phyloP scores from a whole-genome alignment of 1,140 invertebrate species.

The Harpegnathos saltator region DNA sequence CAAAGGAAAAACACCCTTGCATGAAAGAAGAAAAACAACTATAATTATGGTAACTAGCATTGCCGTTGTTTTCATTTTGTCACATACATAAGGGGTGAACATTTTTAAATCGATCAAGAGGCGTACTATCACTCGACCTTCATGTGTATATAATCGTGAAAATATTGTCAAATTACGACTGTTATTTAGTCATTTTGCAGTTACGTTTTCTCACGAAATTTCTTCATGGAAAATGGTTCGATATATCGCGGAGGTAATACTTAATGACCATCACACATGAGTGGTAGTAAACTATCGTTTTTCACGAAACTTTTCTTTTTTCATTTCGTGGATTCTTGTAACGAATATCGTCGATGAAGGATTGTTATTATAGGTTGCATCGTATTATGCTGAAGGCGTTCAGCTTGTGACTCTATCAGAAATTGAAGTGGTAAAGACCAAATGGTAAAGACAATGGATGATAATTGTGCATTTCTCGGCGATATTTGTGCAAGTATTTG shows the following conservation, averaged over 20 bases:
- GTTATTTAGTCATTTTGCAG: neutral
- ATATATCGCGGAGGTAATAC: neutral
- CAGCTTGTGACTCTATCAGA: conserved; percentile 16
- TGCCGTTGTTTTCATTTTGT: neutral
- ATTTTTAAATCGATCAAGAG: too few relatives aligned
- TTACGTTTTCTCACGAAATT: neutral
- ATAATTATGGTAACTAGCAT: neutral
- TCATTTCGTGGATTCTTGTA: neutral
- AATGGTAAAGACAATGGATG: neutral
- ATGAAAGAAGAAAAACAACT: too few relatives aligned
- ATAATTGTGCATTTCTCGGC: neutral
- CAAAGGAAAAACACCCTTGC: too few relatives aligned
- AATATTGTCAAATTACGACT: neutral
- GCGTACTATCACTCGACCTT: too few relatives aligned
- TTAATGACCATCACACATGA: neutral
- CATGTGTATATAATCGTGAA: too few relatives aligned
- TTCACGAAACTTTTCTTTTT: neutral
- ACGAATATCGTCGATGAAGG: neutral
- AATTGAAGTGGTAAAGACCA: neutral
- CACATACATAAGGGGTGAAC: too few relatives aligned
- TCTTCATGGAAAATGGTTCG: neutral
- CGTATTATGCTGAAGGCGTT: neutral
- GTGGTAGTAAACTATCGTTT: neutral
- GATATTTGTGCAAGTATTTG: conserved; percentile 14
- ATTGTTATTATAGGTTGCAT: conserved; percentile 4